These are phyloP conservation scores for Anhinga anhinga DNA, from an alignment of 2,113 vertebrate genomes.

Conservation along the genomic window DNA sequence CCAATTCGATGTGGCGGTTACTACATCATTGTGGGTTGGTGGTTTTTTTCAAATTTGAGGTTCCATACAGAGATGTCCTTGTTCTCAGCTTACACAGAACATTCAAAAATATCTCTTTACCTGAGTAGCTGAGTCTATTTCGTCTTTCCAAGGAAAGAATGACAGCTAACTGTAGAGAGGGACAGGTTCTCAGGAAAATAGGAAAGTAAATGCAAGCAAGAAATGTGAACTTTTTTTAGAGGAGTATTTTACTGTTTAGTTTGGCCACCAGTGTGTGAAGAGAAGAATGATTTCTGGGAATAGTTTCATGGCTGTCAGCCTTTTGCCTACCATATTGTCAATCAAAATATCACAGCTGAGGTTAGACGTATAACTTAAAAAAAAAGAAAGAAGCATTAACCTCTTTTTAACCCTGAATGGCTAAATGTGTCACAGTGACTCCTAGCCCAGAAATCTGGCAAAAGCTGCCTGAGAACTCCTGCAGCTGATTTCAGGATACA, in stretches of 20 bases:
- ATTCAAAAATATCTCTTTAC: slow-evolving; percentile 66
- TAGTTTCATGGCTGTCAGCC: slow-evolving; percentile 19
- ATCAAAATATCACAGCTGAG: slow-evolving; percentile 18
- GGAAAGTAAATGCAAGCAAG: slow-evolving; percentile 23
- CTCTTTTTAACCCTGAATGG: background rate
- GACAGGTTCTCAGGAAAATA: slow-evolving; percentile 16
- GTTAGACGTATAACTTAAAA: background rate
- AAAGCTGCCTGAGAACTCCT: background rate
- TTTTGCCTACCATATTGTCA: slow-evolving; percentile 36
- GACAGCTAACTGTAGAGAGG: slow-evolving; percentile 24
- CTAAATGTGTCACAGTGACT: background rate
- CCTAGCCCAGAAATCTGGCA: background rate
- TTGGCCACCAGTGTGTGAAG: slow-evolving; percentile 17
- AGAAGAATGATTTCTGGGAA: slow-evolving; percentile 44
- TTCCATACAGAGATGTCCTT: slow-evolving; percentile 53
- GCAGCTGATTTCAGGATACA: background rate
- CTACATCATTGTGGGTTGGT: background rate
- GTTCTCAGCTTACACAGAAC: slow-evolving; percentile 29
- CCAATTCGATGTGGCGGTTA: background rate
- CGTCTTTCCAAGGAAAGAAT: slow-evolving; percentile 25
- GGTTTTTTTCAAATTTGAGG: background rate
- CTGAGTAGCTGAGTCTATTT: slow-evolving; percentile 52
- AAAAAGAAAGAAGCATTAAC: background rate
- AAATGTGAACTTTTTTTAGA: background rate
- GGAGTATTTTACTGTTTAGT: slow-evolving; percentile 18